Evolutionary conservation across 1,140 invertebrate genomes (phyloP), one percentile per base, ranked within the genome.

Genomic region (Mactra quadrangularis): DNA sequence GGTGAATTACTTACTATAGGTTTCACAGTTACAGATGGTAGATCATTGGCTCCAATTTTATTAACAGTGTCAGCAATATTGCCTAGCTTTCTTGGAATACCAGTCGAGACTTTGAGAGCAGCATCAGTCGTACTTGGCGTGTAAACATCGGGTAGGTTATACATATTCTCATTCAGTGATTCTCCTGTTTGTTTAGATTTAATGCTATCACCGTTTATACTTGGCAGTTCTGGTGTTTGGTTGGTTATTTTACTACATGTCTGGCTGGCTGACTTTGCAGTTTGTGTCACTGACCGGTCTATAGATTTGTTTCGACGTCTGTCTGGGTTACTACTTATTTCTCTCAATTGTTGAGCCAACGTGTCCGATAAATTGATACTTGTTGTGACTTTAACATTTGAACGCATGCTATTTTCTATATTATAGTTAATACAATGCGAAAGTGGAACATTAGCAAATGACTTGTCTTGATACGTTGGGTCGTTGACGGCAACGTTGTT

Each of bases 291-390:
- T 6, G n/a, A 7, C 7, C 19, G 4, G 7, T 22, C 19, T 4
- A 22, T n/a, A 7, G n/a, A 4, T 55, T 27, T 27, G 4, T 6
- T 6, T 19, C 7, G 4, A 55, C 19, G 6, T 27, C 19, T 38
- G 7, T 45, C 31, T 31, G 52, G 4, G 29, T 38, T 33, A 7
- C 35, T 11, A n/a, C 47, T 47, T 13, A 78, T 7, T 13, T 78
- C 47, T n/a, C 62, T 64, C 4, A 78, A 29, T 35, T 78, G 59
- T 38, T 78, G 75, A 1, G 75, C 59, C 13, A 78, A 25, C 53
- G 64, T 78, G 2, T 78, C 75, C 3, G 75, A 78, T 2, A 78
- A 31, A 33, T 78, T 78, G 7, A 78, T 78, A 22, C 47, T 66
- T 13, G 75, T 38, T 13, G 75, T 64, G 6, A 53, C 27, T 25